Base-by-base conservation (phyloP, 2,888 invertebrate genomes). In the Nysson spinosus region DNA sequence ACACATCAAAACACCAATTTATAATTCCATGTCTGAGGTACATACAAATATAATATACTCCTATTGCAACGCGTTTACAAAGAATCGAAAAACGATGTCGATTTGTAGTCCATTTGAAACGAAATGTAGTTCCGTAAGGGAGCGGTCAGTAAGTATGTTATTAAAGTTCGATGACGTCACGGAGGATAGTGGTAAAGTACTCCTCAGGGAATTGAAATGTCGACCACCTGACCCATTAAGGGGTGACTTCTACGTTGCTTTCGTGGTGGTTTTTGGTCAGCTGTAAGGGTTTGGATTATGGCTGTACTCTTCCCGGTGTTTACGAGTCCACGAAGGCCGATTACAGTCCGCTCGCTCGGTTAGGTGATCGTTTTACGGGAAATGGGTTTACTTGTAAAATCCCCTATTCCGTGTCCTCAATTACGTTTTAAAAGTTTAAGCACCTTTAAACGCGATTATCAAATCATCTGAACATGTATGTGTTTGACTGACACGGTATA, bases 261-360 rank as follows among this genome's bases (percentile, higher is more conserved):
- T 78, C 66, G 60, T 68, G 64, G 47, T 76, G 73, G 75, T 77
- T 81, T 70, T 77, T 71, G 78, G 77, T 79, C 78, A 75, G 75
- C 72, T 69, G 68, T 73, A 73, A 75, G 72, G 72, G 75, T 65
- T 70, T 62, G 72, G 69, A 78, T 81, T 80, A 80, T 73, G 67
- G 78, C 75, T 76, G 72, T 74, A 70, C 74, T 70, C 68, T n/a
- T n/a, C 67, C 56, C 71, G 72, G 73, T 77, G 78, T 85, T 85
- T 84, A 85, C 77, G 82, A 83, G 79, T 78, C 84, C 78, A 72
- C 79, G 57, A 82, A 81, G 83, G 75, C 79, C 85, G 82, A 80
- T 84, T 84, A 83, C 80, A 70, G 78, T 47, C 62, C 51, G 42
- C 40, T 73, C 63, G 56, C 56, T 46, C 58, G 42, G 52, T 61